Evolutionary conservation across 2,888 invertebrate genomes (phyloP).

Genomic region (Dicyrtomina minuta): DNA sequence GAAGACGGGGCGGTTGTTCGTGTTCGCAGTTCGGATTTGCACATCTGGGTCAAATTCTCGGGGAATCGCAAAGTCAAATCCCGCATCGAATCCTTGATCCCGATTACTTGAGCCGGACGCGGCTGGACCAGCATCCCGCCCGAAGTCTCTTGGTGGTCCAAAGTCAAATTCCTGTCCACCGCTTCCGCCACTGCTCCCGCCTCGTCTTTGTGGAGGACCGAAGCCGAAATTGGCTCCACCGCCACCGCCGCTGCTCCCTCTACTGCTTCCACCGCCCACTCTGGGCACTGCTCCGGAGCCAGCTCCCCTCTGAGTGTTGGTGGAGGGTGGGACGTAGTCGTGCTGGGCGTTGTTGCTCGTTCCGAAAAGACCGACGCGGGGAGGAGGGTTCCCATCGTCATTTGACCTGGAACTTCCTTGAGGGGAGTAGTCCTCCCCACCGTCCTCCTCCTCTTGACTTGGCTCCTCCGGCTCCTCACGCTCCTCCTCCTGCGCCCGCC

Average conservation of each 20-base stretch:
- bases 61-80: conserved; percentile 48
- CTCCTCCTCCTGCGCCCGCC: neutral
- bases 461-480: neutral
- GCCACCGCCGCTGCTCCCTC: conserved; percentile 16
- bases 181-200: conserved; percentile 10
- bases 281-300: conserved; percentile 6
- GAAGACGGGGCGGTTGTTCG: conserved; percentile 39
- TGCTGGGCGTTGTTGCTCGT: neutral
- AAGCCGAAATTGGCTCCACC: conserved; percentile 26
- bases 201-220: conserved; percentile 21
- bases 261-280: conserved; percentile 22
- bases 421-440: no score
- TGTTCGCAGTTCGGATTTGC: conserved; percentile 41
- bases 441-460: neutral
- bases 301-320: neutral
- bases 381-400: no score
- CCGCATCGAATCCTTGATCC: conserved; percentile 23
- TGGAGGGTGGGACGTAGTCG: conserved; percentile 1
- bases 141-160: conserved; percentile 43
- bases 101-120: conserved; percentile 25
- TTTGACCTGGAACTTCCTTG: neutral
- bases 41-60: conserved; percentile 50
- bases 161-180: conserved; percentile 39
- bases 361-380: no score
- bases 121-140: conserved; percentile 31